These are phyloP conservation scores for Lutjanus erythropterus DNA, from an alignment of 2,113 vertebrate species.

Conservation along the genomic window DNA sequence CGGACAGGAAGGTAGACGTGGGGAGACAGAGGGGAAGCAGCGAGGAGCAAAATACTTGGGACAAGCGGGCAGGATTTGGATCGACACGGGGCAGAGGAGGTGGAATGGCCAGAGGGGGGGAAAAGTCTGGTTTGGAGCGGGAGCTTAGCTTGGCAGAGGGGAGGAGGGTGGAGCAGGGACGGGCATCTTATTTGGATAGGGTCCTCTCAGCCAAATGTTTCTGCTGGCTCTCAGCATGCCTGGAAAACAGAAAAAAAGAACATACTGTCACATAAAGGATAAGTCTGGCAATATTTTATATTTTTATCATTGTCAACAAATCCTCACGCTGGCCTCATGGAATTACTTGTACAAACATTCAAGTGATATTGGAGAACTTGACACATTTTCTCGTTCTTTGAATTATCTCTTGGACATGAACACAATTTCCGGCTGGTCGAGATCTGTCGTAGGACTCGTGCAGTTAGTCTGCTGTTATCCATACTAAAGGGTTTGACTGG, in stretches of 20 bases:
- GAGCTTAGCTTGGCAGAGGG: conserved; percentile 55
- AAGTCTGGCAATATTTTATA: not conserved
- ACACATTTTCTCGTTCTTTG: too few relatives aligned
- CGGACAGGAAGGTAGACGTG: conserved; percentile 34
- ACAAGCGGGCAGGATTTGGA: conserved; percentile 57
- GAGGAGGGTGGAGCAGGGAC: conserved; percentile 23
- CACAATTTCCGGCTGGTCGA: too few relatives aligned
- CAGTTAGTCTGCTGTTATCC: too few relatives aligned
- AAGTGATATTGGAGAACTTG: too few relatives aligned
- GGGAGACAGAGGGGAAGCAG: conserved; percentile 31
- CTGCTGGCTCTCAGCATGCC: conserved; percentile 98
- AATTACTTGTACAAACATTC: too few relatives aligned
- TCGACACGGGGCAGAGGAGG: conserved; percentile 48
- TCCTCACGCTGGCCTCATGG: too few relatives aligned
- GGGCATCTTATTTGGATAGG: conserved; percentile 90
- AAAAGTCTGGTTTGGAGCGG: conserved; percentile 44
- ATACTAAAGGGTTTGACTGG: too few relatives aligned
- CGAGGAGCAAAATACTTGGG: conserved; percentile 63
- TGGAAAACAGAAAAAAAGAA: conserved; percentile 71
- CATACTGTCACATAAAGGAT: not conserved
- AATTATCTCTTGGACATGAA: too few relatives aligned
- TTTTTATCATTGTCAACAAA: not conserved
- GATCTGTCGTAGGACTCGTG: too few relatives aligned
- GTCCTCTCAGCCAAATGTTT: conserved; percentile 99
- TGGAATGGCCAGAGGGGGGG: conserved; percentile 41